A percentile compares a stretch with the other conserved stretches of the same genome.
Conservation (phyloP, 2,888 invertebrate species). For the Siphlonurus alternatus region DNA sequence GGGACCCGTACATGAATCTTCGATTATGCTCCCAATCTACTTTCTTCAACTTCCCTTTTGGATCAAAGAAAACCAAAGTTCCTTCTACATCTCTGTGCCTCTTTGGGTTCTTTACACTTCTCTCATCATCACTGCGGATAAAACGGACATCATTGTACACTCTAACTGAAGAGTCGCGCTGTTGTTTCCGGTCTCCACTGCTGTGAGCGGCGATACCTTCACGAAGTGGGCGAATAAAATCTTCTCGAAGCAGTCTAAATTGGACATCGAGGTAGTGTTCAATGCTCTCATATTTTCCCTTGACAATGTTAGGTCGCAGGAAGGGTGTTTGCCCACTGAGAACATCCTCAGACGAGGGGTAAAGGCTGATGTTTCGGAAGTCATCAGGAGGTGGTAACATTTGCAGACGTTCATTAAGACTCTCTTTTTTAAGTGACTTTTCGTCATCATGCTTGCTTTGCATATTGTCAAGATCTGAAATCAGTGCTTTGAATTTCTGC, state of each 20-base stretch:
- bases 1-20: slow-evolving; percentile 26
- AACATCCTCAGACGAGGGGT: slow-evolving; percentile 31
- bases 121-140: not conserved
- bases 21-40: slow-evolving; percentile 25
- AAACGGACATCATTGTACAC: not conserved
- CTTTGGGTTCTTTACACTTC: not conserved
- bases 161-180: not conserved
- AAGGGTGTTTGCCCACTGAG: slow-evolving; percentile 24
- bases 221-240: slow-evolving; percentile 55
- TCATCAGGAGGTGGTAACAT: slow-evolving; percentile 26
- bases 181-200: not conserved
- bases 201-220: slow-evolving; percentile 34
- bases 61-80: slow-evolving; percentile 2
- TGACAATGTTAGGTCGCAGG: slow-evolving; percentile 37
- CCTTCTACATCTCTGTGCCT: not conserved
- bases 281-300: slow-evolving; percentile 42
- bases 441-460: not conserved
- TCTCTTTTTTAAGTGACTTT: not conserved
- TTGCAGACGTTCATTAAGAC: slow-evolving; percentile 15
- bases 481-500: not conserved
- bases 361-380: slow-evolving; percentile 26
- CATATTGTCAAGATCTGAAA: not conserved
- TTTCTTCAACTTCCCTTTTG: slow-evolving; percentile 11
- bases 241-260: slow-evolving; percentile 59
- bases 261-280: slow-evolving; percentile 66